phyloP scores from a whole-genome alignment of 2,113 vertebrate species.

The Perca fluviatilis region DNA sequence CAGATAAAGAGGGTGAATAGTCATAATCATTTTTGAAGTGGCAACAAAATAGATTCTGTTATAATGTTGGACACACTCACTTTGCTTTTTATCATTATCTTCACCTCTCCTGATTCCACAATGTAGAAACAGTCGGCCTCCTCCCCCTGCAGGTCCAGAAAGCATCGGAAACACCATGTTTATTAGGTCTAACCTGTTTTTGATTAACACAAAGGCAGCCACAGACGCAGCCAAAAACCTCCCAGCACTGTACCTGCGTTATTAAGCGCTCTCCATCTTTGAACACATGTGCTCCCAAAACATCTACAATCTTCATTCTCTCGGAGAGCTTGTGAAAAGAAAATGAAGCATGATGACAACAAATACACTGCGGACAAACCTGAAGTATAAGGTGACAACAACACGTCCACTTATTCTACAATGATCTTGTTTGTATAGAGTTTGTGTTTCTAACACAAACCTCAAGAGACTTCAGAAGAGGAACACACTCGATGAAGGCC shows the following conservation, averaged over 20 bases:
- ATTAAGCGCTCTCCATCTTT: constrained; percentile 92
- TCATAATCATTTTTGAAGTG: neutral
- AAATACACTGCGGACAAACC: neutral
- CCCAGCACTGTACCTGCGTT: constrained; percentile 85
- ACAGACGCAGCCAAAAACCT: neutral
- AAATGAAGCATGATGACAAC: neutral
- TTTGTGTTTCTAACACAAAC: constrained; percentile 75
- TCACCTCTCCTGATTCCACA: constrained; percentile 94
- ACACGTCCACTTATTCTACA: neutral
- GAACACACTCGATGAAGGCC: constrained; percentile 94
- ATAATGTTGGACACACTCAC: constrained; percentile 53
- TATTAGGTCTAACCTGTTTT: too few species aligned
- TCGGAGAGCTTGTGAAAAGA: constrained; percentile 86
- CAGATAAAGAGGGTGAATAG: neutral
- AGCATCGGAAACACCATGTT: neutral
- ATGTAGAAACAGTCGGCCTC: constrained; percentile 95
- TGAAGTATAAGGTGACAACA: neutral
- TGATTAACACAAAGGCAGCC: neutral
- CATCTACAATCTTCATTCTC: constrained; percentile 97
- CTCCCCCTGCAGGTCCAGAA: constrained; percentile 86
- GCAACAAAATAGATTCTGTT: neutral
- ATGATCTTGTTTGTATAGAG: neutral
- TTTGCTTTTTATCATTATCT: constrained; percentile 88
- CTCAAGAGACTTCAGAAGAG: constrained; percentile 94
- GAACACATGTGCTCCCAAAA: constrained; percentile 91